Percentiles rank a stretch among this genome's conserved stretches.
Evolutionary conservation across 2,113 vertebrate species (phyloP).

Genomic region (Pungitius pungitius): DNA sequence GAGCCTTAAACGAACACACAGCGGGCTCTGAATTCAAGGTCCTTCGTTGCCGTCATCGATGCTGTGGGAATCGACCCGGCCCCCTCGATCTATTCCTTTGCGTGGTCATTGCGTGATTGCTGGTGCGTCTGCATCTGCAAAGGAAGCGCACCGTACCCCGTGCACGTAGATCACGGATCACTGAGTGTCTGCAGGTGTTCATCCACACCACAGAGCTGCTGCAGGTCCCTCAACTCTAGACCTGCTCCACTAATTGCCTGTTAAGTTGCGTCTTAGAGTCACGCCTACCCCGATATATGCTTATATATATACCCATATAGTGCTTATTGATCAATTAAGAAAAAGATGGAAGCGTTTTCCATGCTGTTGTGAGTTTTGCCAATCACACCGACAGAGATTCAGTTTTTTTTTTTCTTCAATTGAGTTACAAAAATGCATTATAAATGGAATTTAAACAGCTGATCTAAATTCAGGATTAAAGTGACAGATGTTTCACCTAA

Average conservation of each 20-base stretch:
- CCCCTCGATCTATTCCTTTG: constrained; percentile 3
- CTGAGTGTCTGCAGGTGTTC: constrained; percentile 26
- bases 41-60: background rate
- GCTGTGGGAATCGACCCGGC: background rate
- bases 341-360: background rate
- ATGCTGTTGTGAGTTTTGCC: background rate
- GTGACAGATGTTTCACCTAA: background rate
- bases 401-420: background rate
- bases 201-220: constrained; percentile 37
- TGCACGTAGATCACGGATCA: too few species aligned
- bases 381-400: background rate
- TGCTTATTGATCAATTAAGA: constrained; percentile 5
- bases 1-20: background rate
- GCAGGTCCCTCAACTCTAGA: constrained; percentile 37
- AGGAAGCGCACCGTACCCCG: background rate
- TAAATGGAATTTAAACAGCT: background rate
- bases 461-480: background rate
- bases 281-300: constrained; percentile 3
- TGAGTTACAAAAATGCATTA: too few species aligned
- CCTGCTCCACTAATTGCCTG: constrained; percentile 51
- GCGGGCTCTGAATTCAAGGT: background rate
- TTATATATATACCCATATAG: background rate
- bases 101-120: background rate
- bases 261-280: constrained; percentile 44
- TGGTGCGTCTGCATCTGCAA: background rate